Evolutionary conservation across 1,140 invertebrate species (phyloP), one percentile per base, ranked within the genome.

Genomic region (Eumaeus atala): DNA sequence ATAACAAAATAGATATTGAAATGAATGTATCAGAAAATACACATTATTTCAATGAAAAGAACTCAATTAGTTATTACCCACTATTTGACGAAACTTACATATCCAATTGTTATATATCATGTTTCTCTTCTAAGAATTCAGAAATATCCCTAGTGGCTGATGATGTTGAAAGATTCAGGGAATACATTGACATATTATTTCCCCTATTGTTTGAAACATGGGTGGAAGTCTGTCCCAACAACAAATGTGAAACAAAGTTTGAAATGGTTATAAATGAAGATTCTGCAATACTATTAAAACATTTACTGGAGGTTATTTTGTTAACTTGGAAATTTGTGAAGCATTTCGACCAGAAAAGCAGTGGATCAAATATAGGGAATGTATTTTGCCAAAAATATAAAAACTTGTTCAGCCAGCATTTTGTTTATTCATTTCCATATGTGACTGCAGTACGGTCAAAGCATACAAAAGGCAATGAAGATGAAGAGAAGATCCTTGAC

Each of bases 191-290:
- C 58, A 87, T 89, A 44, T 79, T 94, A 10, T 84, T 93, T 72
- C 92, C 92, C n/a, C 74, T 94, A 12, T 87, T 94, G 17, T 90
- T 92, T 75, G 93, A 93, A 70, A 92, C 90, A 53, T 94, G 93
- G 93, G 63, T 93, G 16, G 93, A 94, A 88, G 91, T 92, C 14
- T 78, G 89, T 17, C 90, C 92, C 0, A 87, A 82, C 53, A 64
- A 55, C 14, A 75, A 65, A 21, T 52, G 61, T n/a, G 68, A 70
- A 11, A 69, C 70, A 55, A 75, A 62, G 63, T 71, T 71, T 60
- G 75, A 88, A 76, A 77, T 73, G 59, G 66, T 89, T 10, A 72
- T 92, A 12, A 85, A 67, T 53, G 75, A 77, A 58, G 92, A 93
- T 72, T 89, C 90, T 10, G 84, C 87, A 5, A 64, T 77, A 36